phyloP scores from a whole-genome alignment of 2,888 invertebrate species.

The Limenitis camilla region DNA sequence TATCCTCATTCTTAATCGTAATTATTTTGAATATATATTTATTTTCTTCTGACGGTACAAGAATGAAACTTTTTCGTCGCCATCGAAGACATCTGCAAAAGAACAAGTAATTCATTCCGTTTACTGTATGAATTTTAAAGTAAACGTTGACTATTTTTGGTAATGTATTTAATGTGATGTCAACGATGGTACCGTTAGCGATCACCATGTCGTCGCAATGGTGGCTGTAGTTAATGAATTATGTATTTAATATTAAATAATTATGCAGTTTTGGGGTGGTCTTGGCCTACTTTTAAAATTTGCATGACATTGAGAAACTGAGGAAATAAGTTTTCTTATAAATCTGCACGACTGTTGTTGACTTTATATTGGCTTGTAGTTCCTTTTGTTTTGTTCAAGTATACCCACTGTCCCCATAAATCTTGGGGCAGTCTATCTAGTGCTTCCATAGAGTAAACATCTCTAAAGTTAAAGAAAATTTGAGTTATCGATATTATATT shows the following conservation, averaged over 20 bases:
- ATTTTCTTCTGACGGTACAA: constrained; percentile 14
- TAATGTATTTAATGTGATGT: constrained; percentile 10
- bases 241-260: constrained; percentile 13
- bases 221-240: constrained; percentile 12
- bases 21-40: too few relatives aligned
- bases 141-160: constrained; percentile 23
- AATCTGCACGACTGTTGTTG: too few relatives aligned
- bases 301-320: too few relatives aligned
- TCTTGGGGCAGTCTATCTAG: too few relatives aligned
- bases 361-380: too few relatives aligned
- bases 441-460: too few relatives aligned
- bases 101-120: constrained; percentile 28
- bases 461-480: too few relatives aligned
- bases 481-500: too few relatives aligned
- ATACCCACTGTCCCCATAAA: too few relatives aligned
- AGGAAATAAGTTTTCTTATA: too few relatives aligned
- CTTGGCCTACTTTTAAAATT: not conserved
- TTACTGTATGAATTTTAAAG: constrained; percentile 23
- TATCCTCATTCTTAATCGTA: too few relatives aligned
- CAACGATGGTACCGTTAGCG: constrained; percentile 20
- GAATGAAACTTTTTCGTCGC: constrained; percentile 10
- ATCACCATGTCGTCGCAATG: constrained; percentile 8
- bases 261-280: not conserved
- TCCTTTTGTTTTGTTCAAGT: too few relatives aligned
- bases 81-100: constrained; percentile 19